Base-by-base conservation (phyloP, 2,888 invertebrate genomes). In the Drosophila robusta region DNA sequence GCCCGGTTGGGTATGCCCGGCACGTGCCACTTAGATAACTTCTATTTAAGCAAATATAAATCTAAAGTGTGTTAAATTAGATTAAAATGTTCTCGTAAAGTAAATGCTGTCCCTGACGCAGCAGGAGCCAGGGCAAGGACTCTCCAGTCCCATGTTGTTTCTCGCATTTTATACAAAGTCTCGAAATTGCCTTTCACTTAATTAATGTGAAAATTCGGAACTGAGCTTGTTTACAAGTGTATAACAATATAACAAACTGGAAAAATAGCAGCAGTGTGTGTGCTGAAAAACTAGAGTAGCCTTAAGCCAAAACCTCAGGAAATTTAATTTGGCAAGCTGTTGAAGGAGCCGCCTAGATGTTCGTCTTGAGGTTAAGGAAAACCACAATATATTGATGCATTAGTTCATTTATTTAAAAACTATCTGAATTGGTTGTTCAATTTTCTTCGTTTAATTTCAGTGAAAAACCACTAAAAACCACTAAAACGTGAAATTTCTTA, bases 1-100 rank as follows among this genome's bases (percentile, higher is more conserved):
- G 22, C 3, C 29, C 29, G 29, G 52, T 69, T 78, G 63, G 49
- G 62, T 63, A 86, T 89, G 85, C 86, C 38, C 50, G 67, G 72
- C 86, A 86, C 86, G 86, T 86, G 68, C 77, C 76, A 74, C 66
- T 73, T 64, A 81, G 85, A 86, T 89, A 89, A 87, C 81, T 86
- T 89, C 89, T 79, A 87, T 87, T 86, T 89, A 86, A 89, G 85
- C 85, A 89, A 86, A 86, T 89, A 86, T 86, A 86, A 89, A 89
- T 86, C 85, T 84, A 87, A 86, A 87, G 87, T 87, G 89, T 84
- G 86, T 81, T 89, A 86, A 86, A 86, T 89, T 87, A 85, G 85
- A 89, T 86, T 87, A 89, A 81, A 86, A 87, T 83, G 87, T 87
- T 88, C 80, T 83, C 84, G 78, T 84, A 84, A 81, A 75, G 67